Evolutionary conservation across 2,113 vertebrate genomes (phyloP).

Genomic region (Aegithalos caudatus): DNA sequence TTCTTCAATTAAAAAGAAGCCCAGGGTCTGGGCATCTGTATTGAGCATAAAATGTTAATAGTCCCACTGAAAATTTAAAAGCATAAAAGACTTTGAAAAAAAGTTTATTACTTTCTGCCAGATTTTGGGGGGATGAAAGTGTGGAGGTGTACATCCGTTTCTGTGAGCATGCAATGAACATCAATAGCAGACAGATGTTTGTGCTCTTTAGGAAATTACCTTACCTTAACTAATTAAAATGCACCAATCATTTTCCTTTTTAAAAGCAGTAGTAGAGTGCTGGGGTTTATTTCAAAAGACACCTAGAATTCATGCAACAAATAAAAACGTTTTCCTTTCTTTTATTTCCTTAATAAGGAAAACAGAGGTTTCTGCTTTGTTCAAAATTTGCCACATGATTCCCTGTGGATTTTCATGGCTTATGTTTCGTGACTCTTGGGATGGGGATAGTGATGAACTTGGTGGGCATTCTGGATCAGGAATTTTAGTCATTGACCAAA

Average conservation of each 20-base stretch:
- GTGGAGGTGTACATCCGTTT: background rate
- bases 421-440: background rate
- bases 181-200: fast-evolving
- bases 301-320: background rate
- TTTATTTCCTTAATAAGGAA: background rate
- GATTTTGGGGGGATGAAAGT: fast-evolving
- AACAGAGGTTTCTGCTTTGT: background rate
- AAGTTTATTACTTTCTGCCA: background rate
- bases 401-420: background rate
- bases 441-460: background rate
- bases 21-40: fast-evolving
- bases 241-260: background rate
- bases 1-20: background rate
- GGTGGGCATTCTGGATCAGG: background rate
- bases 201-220: background rate
- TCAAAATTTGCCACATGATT: background rate
- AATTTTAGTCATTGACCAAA: background rate
- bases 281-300: background rate
- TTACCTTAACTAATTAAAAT: background rate
- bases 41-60: background rate
- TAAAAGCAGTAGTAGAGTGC: background rate
- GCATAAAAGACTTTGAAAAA: background rate
- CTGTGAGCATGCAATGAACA: background rate
- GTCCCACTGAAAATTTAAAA: background rate
- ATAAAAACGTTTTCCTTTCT: background rate